Percentiles rank a stretch among this genome's conserved stretches.
Evolutionary conservation across 2,113 vertebrate genomes (phyloP).

Genomic region (Poicephalus meyeri): DNA sequence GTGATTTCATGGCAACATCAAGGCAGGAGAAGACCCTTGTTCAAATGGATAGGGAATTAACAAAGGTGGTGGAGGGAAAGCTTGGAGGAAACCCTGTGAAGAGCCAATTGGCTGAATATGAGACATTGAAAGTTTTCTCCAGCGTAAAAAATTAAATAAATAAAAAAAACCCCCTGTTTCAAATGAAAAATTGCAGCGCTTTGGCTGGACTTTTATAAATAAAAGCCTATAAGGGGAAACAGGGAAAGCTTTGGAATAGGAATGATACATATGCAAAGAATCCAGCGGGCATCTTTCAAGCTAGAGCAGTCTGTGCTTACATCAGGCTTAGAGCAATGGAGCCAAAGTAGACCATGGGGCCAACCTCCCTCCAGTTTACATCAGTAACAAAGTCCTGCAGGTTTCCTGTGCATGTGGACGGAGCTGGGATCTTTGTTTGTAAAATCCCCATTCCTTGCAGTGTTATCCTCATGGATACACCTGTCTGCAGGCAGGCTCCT

Average conservation of each 20-base stretch:
- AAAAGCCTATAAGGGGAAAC: background rate
- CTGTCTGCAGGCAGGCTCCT: background rate
- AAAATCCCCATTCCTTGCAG: background rate
- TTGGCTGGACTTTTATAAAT: background rate
- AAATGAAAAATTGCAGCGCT: background rate
- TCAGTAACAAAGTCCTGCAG: background rate
- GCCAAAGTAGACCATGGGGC: background rate
- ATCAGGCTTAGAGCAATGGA: background rate
- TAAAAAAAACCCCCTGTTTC: background rate
- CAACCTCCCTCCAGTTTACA: background rate
- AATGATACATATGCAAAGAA: background rate
- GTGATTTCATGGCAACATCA: conserved; percentile 55
- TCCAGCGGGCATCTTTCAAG: background rate
- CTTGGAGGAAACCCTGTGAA: background rate
- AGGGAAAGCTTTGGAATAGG: background rate
- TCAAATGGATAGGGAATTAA: conserved; percentile 33
- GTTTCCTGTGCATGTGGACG: background rate
- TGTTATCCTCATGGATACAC: background rate
- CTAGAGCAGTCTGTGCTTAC: background rate
- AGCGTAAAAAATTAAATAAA: background rate
- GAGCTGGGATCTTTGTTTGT: background rate
- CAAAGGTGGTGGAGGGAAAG: conserved; percentile 21
- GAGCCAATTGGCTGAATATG: background rate
- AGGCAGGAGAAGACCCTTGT: conserved; percentile 50
- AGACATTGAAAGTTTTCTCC: conserved; percentile 10